Conservation (phyloP, 2,113 vertebrate species). For the Pitta sordida region DNA sequence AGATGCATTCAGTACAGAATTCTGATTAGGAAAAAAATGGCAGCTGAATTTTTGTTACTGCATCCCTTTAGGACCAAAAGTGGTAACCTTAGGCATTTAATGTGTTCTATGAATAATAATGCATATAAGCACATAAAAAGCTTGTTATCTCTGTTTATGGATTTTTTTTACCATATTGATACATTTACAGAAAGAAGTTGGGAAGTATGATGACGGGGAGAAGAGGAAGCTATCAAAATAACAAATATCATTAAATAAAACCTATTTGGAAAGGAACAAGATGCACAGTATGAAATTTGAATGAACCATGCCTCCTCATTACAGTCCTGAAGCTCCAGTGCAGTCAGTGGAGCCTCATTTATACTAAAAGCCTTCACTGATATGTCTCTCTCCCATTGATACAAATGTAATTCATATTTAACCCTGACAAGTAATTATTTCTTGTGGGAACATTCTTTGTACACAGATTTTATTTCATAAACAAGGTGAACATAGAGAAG, state of each 20-base stretch:
- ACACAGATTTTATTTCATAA: neutral
- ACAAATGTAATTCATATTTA: neutral
- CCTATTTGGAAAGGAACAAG: neutral
- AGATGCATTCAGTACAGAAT: conserved; percentile 16
- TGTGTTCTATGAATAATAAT: conserved; percentile 44
- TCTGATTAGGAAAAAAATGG: conserved; percentile 39
- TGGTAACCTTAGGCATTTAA: conserved; percentile 20
- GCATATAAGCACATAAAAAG: conserved; percentile 16
- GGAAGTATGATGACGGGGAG: neutral
- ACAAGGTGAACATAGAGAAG: neutral
- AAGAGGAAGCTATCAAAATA: neutral
- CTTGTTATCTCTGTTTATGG: conserved; percentile 41
- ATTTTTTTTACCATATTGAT: conserved; percentile 8
- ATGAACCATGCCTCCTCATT: neutral
- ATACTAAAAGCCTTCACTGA: neutral
- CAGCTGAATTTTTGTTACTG: conserved; percentile 47
- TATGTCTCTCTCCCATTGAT: neutral
- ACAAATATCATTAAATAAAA: conserved; percentile 28
- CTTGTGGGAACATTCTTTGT: fast-evolving
- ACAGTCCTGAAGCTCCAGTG: neutral
- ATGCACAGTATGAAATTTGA: neutral
- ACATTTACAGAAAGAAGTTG: neutral
- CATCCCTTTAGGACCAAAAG: conserved; percentile 15
- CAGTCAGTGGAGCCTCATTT: neutral
- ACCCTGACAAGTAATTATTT: neutral